Base-by-base conservation (phyloP, 2,797 vertebrate species). In the Falco columbarius region DNA sequence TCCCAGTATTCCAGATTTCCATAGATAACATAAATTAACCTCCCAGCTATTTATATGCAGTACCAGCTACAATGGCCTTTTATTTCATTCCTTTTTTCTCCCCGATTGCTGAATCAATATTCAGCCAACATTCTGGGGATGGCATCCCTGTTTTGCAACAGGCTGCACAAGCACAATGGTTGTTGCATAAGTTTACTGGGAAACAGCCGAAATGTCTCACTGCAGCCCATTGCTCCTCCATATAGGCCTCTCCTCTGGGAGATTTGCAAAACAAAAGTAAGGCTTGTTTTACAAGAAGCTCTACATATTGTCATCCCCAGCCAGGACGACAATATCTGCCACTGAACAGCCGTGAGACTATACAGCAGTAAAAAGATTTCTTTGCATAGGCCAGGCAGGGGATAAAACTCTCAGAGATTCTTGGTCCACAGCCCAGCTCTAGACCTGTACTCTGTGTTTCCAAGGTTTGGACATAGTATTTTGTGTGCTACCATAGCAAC, bases 1-100 rank as follows among this genome's bases (percentile, higher is more conserved):
- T 98, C 96, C 94, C 96, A 97, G 94, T 98, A 97, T 96, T 84
- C 90, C 91, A 97, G 81, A 97, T 97, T 96, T 96, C 95, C 96
- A 97, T 97, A 97, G 95, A 86, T 86, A 94, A 95, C 96, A 97
- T 98, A 97, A 96, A 98, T 98, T 96, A 98, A 96, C 92, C 96
- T 95, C 87, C 14, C 84, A 95, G 86, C 94, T 94, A 95, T 95
- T 94, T 94, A 95, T 95, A 90, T 71, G 90, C 92, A 89, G 66
- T 67, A 89, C n/a, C 12, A 61, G 70, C 66, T 88, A 88, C 80
- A 96, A 93, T 61, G 46, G 61, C 27, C 86, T 91, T 96, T 95
- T 95, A 87, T 95, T 95, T 91, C 44, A 75, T 93, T 92, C 81
- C 46, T 62, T 85, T 89, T 81, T 90, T 49, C 83, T 89, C 82